Conservation (phyloP, 2,113 vertebrate genomes). For the Phylloscopus trochilus region DNA sequence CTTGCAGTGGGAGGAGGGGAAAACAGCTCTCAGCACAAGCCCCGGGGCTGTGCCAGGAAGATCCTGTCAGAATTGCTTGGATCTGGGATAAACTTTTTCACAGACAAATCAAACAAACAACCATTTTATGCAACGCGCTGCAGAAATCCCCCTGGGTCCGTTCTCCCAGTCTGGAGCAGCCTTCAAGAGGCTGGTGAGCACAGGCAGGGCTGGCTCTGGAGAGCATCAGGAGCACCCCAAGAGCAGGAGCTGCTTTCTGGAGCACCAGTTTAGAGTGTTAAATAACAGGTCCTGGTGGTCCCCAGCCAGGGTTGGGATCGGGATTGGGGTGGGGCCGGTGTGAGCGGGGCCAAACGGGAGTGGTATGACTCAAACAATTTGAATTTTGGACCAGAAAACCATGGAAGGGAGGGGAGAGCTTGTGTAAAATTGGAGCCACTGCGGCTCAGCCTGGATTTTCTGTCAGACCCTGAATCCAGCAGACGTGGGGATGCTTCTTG, state of each 20-base stretch:
- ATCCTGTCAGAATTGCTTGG: neutral
- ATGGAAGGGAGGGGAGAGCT: rapidly evolving
- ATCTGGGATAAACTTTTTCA: neutral
- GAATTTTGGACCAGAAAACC: neutral
- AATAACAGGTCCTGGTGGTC: neutral
- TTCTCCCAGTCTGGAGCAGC: neutral
- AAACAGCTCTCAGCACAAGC: neutral
- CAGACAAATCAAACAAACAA: neutral
- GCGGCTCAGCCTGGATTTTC: neutral
- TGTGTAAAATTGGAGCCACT: rapidly evolving
- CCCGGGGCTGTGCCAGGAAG: neutral
- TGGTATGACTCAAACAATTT: neutral
- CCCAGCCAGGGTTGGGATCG: rapidly evolving
- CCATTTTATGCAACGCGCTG: neutral
- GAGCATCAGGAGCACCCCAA: neutral
- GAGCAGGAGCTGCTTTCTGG: neutral
- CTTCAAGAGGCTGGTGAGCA: neutral
- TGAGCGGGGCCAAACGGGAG: neutral
- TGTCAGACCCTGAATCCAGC: neutral
- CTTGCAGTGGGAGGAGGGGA: neutral
- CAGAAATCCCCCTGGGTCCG: neutral
- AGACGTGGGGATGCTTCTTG: neutral
- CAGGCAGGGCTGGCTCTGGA: neutral
- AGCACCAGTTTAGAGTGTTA: neutral
- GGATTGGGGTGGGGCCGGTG: neutral